A percentile compares a stretch with the other conserved stretches of the same genome.
phyloP scores from a whole-genome alignment of 2,888 invertebrate genomes.

The Diadromus collaris region DNA sequence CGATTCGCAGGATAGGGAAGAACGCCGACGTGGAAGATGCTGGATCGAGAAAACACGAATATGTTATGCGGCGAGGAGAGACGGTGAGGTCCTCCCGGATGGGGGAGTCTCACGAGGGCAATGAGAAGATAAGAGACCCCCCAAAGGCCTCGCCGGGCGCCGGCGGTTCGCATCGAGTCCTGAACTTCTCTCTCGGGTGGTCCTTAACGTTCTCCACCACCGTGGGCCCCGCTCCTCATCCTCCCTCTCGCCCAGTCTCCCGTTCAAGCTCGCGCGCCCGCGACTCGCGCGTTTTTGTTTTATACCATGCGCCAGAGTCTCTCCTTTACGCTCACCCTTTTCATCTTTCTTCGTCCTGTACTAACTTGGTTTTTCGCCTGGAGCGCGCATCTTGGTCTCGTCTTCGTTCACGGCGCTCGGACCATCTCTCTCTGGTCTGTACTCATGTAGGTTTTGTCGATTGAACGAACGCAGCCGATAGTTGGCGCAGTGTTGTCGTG shows the following conservation, averaged over 20 bases:
- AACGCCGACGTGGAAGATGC: conserved; percentile 68
- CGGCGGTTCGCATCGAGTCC: conserved; percentile 77
- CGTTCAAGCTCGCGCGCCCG: conserved; percentile 51
- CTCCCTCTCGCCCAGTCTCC: conserved; percentile 61
- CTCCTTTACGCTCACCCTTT: conserved; percentile 43
- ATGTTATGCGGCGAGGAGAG: conserved; percentile 43
- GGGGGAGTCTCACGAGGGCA: conserved; percentile 63
- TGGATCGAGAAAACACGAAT: conserved; percentile 50
- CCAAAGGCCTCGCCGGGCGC: conserved; percentile 77
- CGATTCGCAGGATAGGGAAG: neutral
- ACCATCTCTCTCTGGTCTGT: conserved; percentile 42
- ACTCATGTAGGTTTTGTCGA: too few relatives aligned
- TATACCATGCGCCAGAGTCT: conserved; percentile 55
- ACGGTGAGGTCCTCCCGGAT: conserved; percentile 69
- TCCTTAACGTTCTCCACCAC: conserved; percentile 72
- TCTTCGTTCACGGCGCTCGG: conserved; percentile 42
- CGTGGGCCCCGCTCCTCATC: conserved; percentile 45
- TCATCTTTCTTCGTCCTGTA: conserved; percentile 45
- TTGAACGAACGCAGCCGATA: too few relatives aligned
- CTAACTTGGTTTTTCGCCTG: conserved; percentile 53
- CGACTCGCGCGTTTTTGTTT: conserved; percentile 52
- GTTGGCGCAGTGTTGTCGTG: too few relatives aligned
- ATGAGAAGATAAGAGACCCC: conserved; percentile 78
- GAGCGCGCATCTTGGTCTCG: conserved; percentile 51
- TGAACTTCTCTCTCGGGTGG: conserved; percentile 78